Percentiles rank a stretch among this genome's conserved stretches.
Evolutionary conservation across 1,140 invertebrate genomes (phyloP).

Genomic region (Oryctes rhinoceros): DNA sequence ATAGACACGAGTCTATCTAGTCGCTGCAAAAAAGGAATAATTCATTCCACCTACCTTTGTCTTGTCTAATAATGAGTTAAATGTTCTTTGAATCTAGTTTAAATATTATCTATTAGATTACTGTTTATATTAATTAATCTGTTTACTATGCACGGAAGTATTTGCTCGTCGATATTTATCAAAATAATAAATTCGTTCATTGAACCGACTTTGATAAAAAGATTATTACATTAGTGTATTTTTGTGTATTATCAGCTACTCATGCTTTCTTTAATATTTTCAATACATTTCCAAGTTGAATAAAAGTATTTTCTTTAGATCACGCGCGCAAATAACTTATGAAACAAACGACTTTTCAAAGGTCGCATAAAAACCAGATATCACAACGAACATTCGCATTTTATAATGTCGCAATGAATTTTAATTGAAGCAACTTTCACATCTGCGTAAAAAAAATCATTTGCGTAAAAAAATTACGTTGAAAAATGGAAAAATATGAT

Average conservation of each 20-base stretch:
- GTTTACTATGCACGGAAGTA: too few relatives aligned
- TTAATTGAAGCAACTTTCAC: neutral
- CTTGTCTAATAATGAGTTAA: too few relatives aligned
- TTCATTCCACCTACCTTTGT: too few relatives aligned
- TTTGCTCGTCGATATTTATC: too few relatives aligned
- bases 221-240: neutral
- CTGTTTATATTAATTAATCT: too few relatives aligned
- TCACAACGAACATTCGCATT: neutral
- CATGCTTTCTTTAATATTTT: neutral
- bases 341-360: neutral
- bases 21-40: too few relatives aligned
- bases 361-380: constrained; percentile 6
- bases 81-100: too few relatives aligned
- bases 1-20: too few relatives aligned
- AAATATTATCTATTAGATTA: too few relatives aligned
- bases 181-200: too few relatives aligned
- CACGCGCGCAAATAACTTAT: neutral
- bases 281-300: constrained; percentile 3
- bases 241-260: neutral
- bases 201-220: too few relatives aligned
- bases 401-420: neutral
- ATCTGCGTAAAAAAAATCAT: neutral
- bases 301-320: neutral
- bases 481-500: neutral
- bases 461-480: neutral